Evolutionary conservation across 2,113 vertebrate species (phyloP).

Genomic region (Raja brachyura): DNA sequence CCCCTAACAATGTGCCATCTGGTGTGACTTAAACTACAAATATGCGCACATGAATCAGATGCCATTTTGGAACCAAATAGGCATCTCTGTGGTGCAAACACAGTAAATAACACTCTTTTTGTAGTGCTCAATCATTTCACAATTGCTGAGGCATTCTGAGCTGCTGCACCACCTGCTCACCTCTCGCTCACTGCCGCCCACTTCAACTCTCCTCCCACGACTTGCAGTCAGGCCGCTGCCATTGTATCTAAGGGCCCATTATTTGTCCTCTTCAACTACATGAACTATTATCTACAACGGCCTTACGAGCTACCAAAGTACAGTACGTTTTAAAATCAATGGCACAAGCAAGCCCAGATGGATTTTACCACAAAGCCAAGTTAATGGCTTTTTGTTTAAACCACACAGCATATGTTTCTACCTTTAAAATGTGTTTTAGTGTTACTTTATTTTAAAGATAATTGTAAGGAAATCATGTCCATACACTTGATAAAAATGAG

Average conservation of each 20-base stretch:
- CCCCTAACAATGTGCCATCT: too few relatives aligned
- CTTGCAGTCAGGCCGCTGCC: background rate
- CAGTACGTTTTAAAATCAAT: background rate
- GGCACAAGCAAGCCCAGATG: background rate
- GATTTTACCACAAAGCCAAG: background rate
- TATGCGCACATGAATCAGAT: too few relatives aligned
- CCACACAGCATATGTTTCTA: background rate
- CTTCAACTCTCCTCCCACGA: background rate
- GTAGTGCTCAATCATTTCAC: background rate
- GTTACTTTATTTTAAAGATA: background rate
- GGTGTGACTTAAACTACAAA: too few relatives aligned
- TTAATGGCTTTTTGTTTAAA: background rate
- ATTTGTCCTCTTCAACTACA: background rate
- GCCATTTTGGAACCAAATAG: too few relatives aligned
- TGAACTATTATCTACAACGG: background rate
- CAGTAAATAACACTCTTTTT: background rate
- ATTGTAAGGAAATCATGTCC: constrained; percentile 8
- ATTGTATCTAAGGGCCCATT: background rate
- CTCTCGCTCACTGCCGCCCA: background rate
- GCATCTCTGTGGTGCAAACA: too few relatives aligned
- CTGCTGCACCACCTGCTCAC: too few relatives aligned
- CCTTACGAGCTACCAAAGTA: background rate
- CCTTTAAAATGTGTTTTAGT: background rate
- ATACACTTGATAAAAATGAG: constrained; percentile 44
- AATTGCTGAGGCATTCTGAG: background rate